Conservation (phyloP, 2,113 vertebrate species). For the Archocentrus centrarchus region DNA sequence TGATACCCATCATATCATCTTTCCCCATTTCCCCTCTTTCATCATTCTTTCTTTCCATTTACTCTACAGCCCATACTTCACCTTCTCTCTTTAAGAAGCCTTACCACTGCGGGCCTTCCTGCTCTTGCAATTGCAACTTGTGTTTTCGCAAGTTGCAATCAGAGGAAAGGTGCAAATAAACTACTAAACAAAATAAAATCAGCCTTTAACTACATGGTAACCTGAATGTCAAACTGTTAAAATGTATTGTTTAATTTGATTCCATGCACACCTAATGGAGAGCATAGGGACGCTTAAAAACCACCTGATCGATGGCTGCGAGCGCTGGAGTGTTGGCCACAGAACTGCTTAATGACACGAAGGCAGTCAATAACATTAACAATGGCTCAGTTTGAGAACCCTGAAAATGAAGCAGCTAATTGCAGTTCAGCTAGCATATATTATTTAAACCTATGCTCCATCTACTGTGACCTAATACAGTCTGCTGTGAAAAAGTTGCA, state of each 20-base stretch:
- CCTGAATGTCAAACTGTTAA: not conserved
- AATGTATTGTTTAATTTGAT: constrained; percentile 18
- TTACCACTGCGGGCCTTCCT: not conserved
- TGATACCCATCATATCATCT: constrained; percentile 19
- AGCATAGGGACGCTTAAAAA: not conserved
- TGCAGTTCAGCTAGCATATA: not conserved
- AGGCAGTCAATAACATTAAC: not conserved
- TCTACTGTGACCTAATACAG: not conserved
- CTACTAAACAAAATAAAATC: not conserved
- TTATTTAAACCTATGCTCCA: not conserved
- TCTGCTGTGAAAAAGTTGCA: not conserved
- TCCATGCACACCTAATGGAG: not conserved
- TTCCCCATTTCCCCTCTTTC: not conserved
- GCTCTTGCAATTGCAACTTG: not conserved
- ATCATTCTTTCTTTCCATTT: not conserved
- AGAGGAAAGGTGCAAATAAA: not conserved
- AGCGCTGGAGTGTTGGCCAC: not conserved
- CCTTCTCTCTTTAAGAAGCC: not conserved
- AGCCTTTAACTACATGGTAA: not conserved
- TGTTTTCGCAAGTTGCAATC: not conserved
- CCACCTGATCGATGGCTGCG: not conserved
- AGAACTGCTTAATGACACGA: not conserved
- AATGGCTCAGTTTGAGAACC: not conserved
- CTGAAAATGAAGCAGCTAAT: not conserved
- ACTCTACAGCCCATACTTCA: not conserved